These are phyloP conservation scores for Sparidentex hasta DNA, from an alignment of 2,797 vertebrate species.

Conservation along the genomic window DNA sequence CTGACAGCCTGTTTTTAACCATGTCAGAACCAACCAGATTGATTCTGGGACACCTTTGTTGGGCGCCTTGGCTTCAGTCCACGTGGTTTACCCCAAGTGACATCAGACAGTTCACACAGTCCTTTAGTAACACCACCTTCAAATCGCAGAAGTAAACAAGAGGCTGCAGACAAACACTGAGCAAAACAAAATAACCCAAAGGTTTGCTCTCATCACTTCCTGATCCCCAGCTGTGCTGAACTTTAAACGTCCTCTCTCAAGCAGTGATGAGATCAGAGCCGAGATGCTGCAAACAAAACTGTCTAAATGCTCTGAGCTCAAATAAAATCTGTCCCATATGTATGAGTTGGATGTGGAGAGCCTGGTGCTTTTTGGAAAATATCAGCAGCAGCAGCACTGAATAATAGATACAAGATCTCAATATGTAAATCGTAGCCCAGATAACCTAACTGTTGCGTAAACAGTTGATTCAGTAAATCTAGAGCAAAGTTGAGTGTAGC, in stretches of 20 bases:
- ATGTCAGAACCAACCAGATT: background rate
- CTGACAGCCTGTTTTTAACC: background rate
- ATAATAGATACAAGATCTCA: slow-evolving; percentile 6
- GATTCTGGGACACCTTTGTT: background rate
- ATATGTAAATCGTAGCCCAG: slow-evolving; percentile 12
- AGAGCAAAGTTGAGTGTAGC: background rate
- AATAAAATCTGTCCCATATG: background rate
- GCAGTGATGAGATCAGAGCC: background rate
- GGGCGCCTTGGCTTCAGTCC: background rate
- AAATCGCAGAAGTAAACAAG: background rate
- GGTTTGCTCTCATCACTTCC: background rate
- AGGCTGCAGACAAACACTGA: background rate
- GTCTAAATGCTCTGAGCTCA: background rate
- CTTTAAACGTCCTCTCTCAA: background rate
- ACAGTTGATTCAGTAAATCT: slow-evolving; percentile 7
- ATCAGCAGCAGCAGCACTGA: background rate
- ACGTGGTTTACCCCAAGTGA: background rate
- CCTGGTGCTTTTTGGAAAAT: slow-evolving; percentile 5
- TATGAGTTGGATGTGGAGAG: background rate
- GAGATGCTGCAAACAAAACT: background rate
- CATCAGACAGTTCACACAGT: background rate
- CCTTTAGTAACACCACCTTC: background rate
- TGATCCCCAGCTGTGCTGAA: slow-evolving; percentile 1
- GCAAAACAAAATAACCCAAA: background rate
- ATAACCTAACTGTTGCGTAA: slow-evolving; percentile 11